Conservation (phyloP, 2,888 invertebrate genomes). For the Sarcophaga subvicina region DNA sequence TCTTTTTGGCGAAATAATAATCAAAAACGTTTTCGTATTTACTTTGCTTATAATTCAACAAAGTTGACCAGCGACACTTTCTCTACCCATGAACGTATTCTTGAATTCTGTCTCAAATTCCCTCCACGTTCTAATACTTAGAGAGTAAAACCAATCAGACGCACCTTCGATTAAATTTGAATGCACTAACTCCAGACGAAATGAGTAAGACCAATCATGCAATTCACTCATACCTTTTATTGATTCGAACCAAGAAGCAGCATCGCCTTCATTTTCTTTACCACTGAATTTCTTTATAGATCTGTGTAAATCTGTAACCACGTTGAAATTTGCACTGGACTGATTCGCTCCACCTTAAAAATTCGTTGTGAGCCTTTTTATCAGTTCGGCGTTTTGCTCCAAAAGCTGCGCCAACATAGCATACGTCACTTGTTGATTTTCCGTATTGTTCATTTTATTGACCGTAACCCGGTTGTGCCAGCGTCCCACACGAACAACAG, state of each 20-base stretch:
- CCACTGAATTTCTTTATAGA: conserved; percentile 6
- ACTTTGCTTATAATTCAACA: conserved; percentile 36
- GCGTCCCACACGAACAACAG: neutral
- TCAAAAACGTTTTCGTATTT: conserved; percentile 41
- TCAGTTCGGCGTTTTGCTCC: neutral
- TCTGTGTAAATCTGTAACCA: conserved; percentile 20
- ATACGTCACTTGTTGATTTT: conserved; percentile 1
- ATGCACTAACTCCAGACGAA: conserved; percentile 26
- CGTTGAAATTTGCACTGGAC: conserved; percentile 1
- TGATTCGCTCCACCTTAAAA: neutral
- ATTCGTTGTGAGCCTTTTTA: neutral
- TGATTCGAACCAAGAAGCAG: conserved; percentile 2
- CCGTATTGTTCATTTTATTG: neutral
- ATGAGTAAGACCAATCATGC: conserved; percentile 31
- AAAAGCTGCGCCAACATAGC: neutral
- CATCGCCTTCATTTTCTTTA: neutral
- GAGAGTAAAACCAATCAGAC: neutral
- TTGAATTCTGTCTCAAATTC: conserved; percentile 23
- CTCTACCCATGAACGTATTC: conserved; percentile 10
- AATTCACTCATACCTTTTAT: conserved; percentile 19
- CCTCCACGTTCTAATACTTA: neutral
- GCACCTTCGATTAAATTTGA: conserved; percentile 13
- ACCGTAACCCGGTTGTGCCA: neutral
- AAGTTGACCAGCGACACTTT: conserved; percentile 1
- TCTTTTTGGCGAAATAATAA: conserved; percentile 39